Percentiles rank a stretch among this genome's conserved stretches.
Evolutionary conservation across 2,888 invertebrate species (phyloP).

Genomic region (Catocala sponsa): DNA sequence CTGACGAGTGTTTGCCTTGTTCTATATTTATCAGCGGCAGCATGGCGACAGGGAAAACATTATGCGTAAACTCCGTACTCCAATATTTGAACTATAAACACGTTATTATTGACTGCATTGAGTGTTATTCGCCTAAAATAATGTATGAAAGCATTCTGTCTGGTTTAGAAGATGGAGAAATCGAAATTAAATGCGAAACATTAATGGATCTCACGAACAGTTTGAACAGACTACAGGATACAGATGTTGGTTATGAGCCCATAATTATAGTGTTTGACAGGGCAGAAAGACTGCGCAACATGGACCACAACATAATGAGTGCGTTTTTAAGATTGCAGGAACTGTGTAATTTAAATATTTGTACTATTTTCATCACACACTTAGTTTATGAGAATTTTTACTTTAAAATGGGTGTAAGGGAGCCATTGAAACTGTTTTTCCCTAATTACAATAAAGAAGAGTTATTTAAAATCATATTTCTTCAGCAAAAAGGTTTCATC

Average conservation of each 20-base stretch:
- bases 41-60: slow-evolving; percentile 94
- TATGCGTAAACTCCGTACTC: slow-evolving; percentile 89
- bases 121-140: slow-evolving; percentile 93
- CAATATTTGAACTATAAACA: slow-evolving; percentile 87
- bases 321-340: slow-evolving; percentile 92
- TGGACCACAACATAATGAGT: slow-evolving; percentile 92
- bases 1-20: slow-evolving; percentile 90
- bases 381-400: slow-evolving; percentile 94
- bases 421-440: slow-evolving; percentile 92
- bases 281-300: slow-evolving; percentile 92
- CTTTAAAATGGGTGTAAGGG: slow-evolving; percentile 90
- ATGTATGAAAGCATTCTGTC: slow-evolving; percentile 92
- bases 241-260: slow-evolving; percentile 69
- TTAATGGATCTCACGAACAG: slow-evolving; percentile 90
- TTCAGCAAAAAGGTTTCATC: slow-evolving; percentile 71
- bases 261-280: slow-evolving; percentile 93
- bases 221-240: slow-evolving; percentile 72
- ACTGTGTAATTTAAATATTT: slow-evolving; percentile 91
- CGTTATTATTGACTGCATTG: slow-evolving; percentile 93
- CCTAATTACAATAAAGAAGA: slow-evolving; percentile 94
- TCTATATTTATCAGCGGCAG: slow-evolving; percentile 94
- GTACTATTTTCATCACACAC: slow-evolving; percentile 93
- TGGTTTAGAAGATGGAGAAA: slow-evolving; percentile 80
- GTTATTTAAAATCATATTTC: slow-evolving; percentile 81
- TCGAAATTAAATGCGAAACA: slow-evolving; percentile 89